Evolutionary conservation across 2,113 vertebrate genomes (phyloP).

Genomic region (Cranoglanis bouderius): DNA sequence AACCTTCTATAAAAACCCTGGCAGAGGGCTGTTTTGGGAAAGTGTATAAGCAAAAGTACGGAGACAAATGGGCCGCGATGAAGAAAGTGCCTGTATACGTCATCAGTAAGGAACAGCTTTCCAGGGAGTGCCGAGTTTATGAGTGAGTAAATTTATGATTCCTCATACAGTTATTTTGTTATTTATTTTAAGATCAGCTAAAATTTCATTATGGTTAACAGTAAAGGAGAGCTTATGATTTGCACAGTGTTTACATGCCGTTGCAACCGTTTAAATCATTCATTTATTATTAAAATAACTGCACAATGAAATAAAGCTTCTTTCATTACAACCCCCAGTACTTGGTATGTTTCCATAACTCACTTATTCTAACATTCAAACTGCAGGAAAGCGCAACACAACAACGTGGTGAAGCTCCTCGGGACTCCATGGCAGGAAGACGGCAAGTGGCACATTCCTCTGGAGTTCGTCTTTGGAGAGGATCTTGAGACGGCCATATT

Average conservation of each 20-base stretch:
- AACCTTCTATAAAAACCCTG: constrained; percentile 65
- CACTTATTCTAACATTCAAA: neutral
- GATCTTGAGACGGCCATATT: constrained; percentile 75
- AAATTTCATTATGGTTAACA: neutral
- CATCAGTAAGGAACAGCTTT: constrained; percentile 62
- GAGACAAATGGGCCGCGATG: constrained; percentile 69
- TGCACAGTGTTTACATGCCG: no score
- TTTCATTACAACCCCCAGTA: neutral
- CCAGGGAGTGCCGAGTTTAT: constrained; percentile 72
- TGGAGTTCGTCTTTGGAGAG: constrained; percentile 75
- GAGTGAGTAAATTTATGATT: constrained; percentile 55
- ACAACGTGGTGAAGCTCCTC: constrained; percentile 73
- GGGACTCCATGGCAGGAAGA: constrained; percentile 64
- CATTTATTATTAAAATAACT: neutral
- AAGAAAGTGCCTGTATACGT: constrained; percentile 66
- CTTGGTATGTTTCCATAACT: neutral
- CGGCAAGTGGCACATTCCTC: constrained; percentile 70
- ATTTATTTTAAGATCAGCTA: no score
- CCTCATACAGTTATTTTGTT: neutral
- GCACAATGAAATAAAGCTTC: neutral
- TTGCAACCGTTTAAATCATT: neutral
- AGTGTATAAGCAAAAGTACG: constrained; percentile 69
- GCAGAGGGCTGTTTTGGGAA: constrained; percentile 72
- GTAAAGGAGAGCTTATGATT: neutral
- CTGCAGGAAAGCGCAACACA: constrained; percentile 64